Evolutionary conservation across 2,797 vertebrate genomes (phyloP).

Genomic region (Potorous gilbertii): DNA sequence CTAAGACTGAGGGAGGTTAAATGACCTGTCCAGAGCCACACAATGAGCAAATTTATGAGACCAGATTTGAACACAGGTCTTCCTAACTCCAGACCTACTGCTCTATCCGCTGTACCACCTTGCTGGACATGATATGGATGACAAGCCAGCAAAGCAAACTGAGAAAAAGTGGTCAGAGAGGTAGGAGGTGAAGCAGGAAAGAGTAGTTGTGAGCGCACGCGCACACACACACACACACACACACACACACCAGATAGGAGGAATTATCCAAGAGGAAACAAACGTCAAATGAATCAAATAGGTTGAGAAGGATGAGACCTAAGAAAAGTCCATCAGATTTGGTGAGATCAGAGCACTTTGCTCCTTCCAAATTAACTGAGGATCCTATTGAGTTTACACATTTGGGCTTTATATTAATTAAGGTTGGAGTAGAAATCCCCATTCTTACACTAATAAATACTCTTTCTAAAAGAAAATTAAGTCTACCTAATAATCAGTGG

Average conservation of each 20-base stretch:
- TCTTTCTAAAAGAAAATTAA: not conserved
- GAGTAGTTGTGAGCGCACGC: not conserved
- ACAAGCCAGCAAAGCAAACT: not conserved
- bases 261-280: not conserved
- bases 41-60: not conserved
- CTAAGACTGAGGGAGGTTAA: not conserved
- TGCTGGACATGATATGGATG: not conserved
- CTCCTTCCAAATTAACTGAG: not conserved
- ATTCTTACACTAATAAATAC: not conserved
- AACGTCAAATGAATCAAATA: not conserved
- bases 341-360: not conserved
- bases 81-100: not conserved
- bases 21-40: not conserved
- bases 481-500: not conserved
- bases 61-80: not conserved
- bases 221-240: too few species aligned
- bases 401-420: not conserved
- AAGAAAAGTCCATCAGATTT: not conserved
- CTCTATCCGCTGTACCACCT: not conserved
- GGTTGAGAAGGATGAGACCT: not conserved
- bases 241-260: not conserved
- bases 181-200: not conserved
- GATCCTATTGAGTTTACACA: not conserved
- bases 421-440: too few species aligned
- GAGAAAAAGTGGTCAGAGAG: not conserved